Evolutionary conservation across 2,797 vertebrate species (phyloP).

Genomic region (Carduelis carduelis): DNA sequence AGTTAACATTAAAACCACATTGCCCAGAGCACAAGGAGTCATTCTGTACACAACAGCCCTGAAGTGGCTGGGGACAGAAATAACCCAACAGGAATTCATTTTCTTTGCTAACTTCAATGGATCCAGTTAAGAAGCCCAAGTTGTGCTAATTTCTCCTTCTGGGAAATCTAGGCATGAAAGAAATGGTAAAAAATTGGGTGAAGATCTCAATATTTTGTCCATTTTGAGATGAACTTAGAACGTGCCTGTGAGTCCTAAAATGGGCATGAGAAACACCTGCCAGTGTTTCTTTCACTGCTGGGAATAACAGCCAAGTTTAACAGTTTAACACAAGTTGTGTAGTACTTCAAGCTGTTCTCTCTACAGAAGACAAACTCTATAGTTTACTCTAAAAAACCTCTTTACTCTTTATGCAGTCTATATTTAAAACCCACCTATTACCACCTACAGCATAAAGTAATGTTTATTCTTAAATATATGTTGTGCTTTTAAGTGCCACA

Average conservation of each 20-base stretch:
- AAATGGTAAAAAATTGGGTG: not conserved
- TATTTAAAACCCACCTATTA: not conserved
- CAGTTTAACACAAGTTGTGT: not conserved
- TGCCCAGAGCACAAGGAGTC: constrained; percentile 15
- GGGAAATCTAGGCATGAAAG: not conserved
- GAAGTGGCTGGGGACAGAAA: not conserved
- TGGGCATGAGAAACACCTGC: not conserved
- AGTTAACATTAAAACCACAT: constrained; percentile 38
- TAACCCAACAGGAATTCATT: not conserved
- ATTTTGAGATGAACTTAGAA: not conserved
- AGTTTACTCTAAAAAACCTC: not conserved
- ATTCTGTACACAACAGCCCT: not conserved
- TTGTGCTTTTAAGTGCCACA: constrained; percentile 16
- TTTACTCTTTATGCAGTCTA: not conserved
- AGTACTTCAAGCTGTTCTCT: not conserved
- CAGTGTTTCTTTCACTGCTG: not conserved
- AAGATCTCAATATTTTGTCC: not conserved
- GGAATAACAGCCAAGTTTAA: not conserved
- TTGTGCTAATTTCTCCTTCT: not conserved
- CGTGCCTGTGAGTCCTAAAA: not conserved
- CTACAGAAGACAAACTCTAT: not conserved
- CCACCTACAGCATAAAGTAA: not conserved
- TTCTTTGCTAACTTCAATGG: not conserved
- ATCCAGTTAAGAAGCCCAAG: not conserved
- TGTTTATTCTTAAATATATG: not conserved